phyloP scores from a whole-genome alignment of 2,888 invertebrate genomes.

The Drosophila siamana region DNA sequence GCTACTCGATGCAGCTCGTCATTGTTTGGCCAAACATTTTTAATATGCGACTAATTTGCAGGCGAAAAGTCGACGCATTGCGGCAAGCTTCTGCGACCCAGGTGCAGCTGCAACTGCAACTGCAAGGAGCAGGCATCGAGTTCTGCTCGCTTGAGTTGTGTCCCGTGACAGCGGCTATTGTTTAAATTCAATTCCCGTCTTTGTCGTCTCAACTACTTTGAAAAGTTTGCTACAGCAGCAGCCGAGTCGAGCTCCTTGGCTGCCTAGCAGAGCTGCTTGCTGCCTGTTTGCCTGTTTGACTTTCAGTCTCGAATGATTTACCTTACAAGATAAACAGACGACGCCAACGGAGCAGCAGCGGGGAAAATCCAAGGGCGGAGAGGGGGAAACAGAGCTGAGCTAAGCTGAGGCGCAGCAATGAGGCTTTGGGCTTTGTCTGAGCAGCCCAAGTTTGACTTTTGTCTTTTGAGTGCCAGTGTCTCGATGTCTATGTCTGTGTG shows the following conservation, averaged over 20 bases:
- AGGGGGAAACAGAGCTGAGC: neutral
- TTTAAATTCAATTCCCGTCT: slow-evolving; percentile 78
- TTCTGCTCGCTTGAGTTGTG: slow-evolving; percentile 37
- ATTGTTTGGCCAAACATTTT: slow-evolving; percentile 79
- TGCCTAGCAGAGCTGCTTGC: slow-evolving; percentile 12
- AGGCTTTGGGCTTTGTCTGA: slow-evolving; percentile 61
- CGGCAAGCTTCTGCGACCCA: slow-evolving; percentile 51
- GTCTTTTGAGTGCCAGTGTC: slow-evolving; percentile 62
- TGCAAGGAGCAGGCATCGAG: slow-evolving; percentile 14
- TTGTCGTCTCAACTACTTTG: slow-evolving; percentile 79
- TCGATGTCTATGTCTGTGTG: slow-evolving; percentile 15
- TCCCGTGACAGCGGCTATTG: slow-evolving; percentile 73
- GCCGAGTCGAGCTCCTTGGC: slow-evolving; percentile 3
- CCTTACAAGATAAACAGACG: slow-evolving; percentile 78
- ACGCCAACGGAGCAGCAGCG: slow-evolving; percentile 20
- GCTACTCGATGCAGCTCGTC: slow-evolving; percentile 42
- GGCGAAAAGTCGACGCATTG: slow-evolving; percentile 66
- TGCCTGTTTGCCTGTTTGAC: slow-evolving; percentile 70
- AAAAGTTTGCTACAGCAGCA: slow-evolving; percentile 52
- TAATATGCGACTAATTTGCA: slow-evolving; percentile 80
- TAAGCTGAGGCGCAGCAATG: slow-evolving; percentile 23
- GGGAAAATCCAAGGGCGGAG: neutral
- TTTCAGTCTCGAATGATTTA: slow-evolving; percentile 82
- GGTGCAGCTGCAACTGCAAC: slow-evolving; percentile 27
- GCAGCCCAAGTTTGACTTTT: slow-evolving; percentile 76